Evolutionary conservation across 2,797 vertebrate species (phyloP), one percentile per base, ranked within the genome.

Genomic region (Onychomys torridus): DNA sequence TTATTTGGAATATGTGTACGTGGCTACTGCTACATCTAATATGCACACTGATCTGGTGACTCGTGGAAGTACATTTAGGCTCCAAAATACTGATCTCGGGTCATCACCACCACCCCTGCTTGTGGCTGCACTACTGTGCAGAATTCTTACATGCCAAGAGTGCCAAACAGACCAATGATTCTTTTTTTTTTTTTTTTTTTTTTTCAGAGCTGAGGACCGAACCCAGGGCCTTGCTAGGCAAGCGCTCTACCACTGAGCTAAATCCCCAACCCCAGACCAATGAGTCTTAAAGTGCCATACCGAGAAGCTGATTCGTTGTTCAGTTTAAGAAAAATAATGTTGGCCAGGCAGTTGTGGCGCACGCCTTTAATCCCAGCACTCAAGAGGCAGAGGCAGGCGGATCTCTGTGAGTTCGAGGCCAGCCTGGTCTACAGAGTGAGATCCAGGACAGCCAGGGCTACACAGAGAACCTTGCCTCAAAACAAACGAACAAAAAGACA

Each of bases 231-330:
- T n/a, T n/a, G n/a, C n/a, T n/a, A n/a, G n/a, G n/a, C n/a, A n/a
- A n/a, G n/a, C n/a, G n/a, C n/a, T n/a, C n/a, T n/a, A n/a, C n/a
- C n/a, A n/a, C n/a, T n/a, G n/a, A n/a, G n/a, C n/a, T n/a, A n/a
- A n/a, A n/a, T n/a, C n/a, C n/a, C n/a, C n/a, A n/a, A n/a, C n/a
- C n/a, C n/a, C 5, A 27, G 25, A 63, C 13, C 34, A 71, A 78
- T 55, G 67, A 4, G 52, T 25, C 43, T 85, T 55, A 55, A 84
- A 82, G 25, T 6, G 16, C 55, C 49, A 77, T 49, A 37, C n/a
- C 75, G 91, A 91, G 91, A 91, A 91, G 29, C 27, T 10, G 29
- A 65, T 43, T 52, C 14, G 17, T 65, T 83, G 71, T 95, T 92
- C 43, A 57, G 76, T 73, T 93, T 83, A 69, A 87, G 81, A 87